Base-by-base conservation (phyloP, 2,888 invertebrate genomes). In the Athalia rosae region DNA sequence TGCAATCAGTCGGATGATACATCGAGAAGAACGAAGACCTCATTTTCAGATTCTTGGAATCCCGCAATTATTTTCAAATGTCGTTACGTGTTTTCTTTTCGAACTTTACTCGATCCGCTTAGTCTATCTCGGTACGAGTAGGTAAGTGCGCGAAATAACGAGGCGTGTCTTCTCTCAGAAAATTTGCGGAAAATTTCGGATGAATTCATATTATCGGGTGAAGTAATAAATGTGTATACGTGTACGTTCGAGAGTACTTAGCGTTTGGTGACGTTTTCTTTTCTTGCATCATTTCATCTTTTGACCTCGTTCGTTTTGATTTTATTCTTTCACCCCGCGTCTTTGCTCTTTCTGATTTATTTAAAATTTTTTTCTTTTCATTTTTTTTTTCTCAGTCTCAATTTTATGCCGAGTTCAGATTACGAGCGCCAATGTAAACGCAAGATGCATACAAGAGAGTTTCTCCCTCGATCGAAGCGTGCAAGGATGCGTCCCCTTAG, bases 181-280 rank as follows among this genome's bases (percentile, higher is more conserved):
- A 45, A 64, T 64, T 45, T 45, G n/a, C n/a, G 64, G 47, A 13
- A 64, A 64, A 45, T 45, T 64, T 64, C 64, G 47, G 28, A 64
- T 47, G 64, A 47, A 64, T 64, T 47, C 64, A 64, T 64, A 64
- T 47, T 45, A 64, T 47, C 13, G 64, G 64, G 64, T 47, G 64
- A 47, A 64, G 64, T 28, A 28, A 28, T 28, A 0, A 28, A 28
- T 28, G 28, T 28, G n/a, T n/a, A n/a, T n/a, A n/a, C n/a, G 47
- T 63, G 47, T 64, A 64, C 47, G 64, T 64, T 64, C 64, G 64
- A 64, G 64, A 47, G 64, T 47, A 64, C 64, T 64, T 45, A 64
- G 64, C 47, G 64, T 45, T 47, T 43, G 64, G 64, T 64, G 64
- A 64, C 64, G 45, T 15, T 64, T 64, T 47, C 0, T 13, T 9